These are phyloP conservation scores for Netta rufina DNA, from an alignment of 2,797 vertebrate species.

Conservation along the genomic window DNA sequence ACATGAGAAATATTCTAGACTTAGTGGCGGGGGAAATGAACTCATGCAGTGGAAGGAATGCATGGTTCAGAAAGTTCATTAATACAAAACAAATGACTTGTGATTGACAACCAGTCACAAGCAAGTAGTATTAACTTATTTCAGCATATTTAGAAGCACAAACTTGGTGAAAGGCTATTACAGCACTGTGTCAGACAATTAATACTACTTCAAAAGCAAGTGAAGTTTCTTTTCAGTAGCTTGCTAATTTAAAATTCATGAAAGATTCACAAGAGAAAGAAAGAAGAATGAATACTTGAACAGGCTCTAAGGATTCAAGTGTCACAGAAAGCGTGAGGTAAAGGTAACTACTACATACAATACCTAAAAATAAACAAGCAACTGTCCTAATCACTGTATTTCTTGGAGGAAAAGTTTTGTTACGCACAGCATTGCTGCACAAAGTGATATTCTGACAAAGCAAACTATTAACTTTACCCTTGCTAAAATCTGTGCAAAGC, in stretches of 20 bases:
- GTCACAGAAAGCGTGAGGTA: conserved; percentile 48
- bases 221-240: conserved; percentile 59
- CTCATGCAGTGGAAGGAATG: conserved; percentile 65
- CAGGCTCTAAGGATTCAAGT: conserved; percentile 41
- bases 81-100: conserved; percentile 72
- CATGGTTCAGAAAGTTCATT: conserved; percentile 71
- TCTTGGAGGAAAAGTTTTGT: neutral
- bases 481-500: neutral
- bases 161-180: conserved; percentile 68
- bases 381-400: neutral
- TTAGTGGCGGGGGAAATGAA: conserved; percentile 54
- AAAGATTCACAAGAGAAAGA: conserved; percentile 47
- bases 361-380: conserved; percentile 31
- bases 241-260: conserved; percentile 73
- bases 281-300: conserved; percentile 50
- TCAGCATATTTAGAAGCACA: conserved; percentile 65
- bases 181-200: conserved; percentile 73
- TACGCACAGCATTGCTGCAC: neutral
- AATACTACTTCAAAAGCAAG: conserved; percentile 68
- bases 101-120: conserved; percentile 74
- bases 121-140: conserved; percentile 62
- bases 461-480: neutral
- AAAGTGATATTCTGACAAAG: neutral
- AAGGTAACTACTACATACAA: conserved; percentile 47
- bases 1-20: conserved; percentile 69